Conservation (phyloP, 2,113 vertebrate genomes). For the Calidris pygmaea region DNA sequence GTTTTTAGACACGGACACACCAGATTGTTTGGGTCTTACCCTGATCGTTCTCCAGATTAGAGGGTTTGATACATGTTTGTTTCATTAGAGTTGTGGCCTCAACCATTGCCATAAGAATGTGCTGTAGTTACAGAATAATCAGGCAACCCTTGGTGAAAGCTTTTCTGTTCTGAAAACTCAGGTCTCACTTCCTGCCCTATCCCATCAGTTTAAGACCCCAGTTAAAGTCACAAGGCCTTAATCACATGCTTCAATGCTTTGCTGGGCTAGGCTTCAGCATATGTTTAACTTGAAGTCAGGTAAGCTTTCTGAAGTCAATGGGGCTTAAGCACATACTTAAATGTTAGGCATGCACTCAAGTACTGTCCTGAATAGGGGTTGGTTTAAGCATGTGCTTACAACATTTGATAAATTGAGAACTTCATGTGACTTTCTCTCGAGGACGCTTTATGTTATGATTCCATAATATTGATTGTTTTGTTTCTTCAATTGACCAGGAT, state of each 20-base stretch:
- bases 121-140: background rate
- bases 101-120: background rate
- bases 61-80: background rate
- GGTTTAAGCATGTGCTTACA: constrained; percentile 27
- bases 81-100: background rate
- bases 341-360: constrained; percentile 54
- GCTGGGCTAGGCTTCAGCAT: constrained; percentile 21
- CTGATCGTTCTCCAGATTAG: background rate
- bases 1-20: background rate
- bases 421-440: constrained; percentile 31
- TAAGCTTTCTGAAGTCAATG: constrained; percentile 52
- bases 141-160: background rate
- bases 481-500: constrained; percentile 4
- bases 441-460: constrained; percentile 11
- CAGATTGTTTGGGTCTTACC: background rate
- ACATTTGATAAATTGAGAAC: constrained; percentile 42
- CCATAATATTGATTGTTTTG: background rate
- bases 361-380: constrained; percentile 28
- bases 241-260: constrained; percentile 46
- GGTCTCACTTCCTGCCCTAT: background rate
- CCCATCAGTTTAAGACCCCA: background rate
- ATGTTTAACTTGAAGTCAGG: constrained; percentile 51
- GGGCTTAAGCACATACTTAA: constrained; percentile 53
- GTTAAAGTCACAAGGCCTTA: constrained; percentile 40
- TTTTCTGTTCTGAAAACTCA: background rate